Evolutionary conservation across 2,113 vertebrate genomes (phyloP), one percentile per base, ranked within the genome.

Genomic region (Ginglymostoma cirratum): DNA sequence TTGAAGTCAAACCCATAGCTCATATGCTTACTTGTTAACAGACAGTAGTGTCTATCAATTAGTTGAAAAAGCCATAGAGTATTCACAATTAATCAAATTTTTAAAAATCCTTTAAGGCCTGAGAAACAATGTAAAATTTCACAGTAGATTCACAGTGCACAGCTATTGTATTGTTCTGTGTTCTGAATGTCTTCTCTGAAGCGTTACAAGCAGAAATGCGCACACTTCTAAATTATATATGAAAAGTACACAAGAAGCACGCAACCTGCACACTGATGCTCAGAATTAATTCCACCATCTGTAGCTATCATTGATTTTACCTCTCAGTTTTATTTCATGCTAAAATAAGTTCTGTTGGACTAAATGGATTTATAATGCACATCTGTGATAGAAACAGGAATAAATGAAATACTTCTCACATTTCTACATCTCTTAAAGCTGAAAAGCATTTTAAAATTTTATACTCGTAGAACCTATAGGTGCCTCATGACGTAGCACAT

Each of bases 301-400:
- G 67, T 2, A 42, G 19, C 67, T 48, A 95, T 69, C 93, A 72
- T 70, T 95, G 65, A 24, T 27, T 45, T 72, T 27, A 69, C 30
- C 30, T 92, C 15, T 19, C 14, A 34, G 34, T 66, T 92, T 55
- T 10, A 42, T 69, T 8, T 15, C 42, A 70, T 72, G 38, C 23
- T 42, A 38, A 65, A 92, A 65, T 34, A 66, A n/a, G 15, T 30
- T 15, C 17, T 65, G 42, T 12, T 95, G 24, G 93, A 48, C 65
- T 69, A 95, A 30, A 70, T 72, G 10, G 93, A 27, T 95, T 95
- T 95, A 70, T 48, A 95, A 70, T 72, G 38, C 38, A 95, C 93
- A 95, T 45, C 38, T 95, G 17, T 6, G 10, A 61, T 61, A 61
- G 55, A 12, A 6, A 45, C 19, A 70, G 42, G 67, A 69, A 66